Percentiles rank a stretch among this genome's conserved stretches.
Conservation (phyloP, 1,140 invertebrate genomes). For the Apis laboriosa region DNA sequence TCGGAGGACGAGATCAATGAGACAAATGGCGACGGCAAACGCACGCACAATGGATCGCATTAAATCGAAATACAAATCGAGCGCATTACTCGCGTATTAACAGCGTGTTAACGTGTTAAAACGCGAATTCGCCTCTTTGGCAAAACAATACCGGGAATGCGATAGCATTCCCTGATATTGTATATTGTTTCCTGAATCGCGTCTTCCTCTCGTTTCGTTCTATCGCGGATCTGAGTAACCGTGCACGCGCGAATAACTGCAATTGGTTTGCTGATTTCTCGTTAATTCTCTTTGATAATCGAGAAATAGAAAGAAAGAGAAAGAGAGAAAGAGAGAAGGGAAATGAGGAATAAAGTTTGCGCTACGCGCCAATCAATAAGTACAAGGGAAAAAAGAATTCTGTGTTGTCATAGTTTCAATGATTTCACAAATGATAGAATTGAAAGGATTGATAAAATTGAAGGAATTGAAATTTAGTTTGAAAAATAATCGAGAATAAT, state of each 20-base stretch:
- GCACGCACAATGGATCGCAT: constrained; percentile 35
- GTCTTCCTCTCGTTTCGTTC: neutral
- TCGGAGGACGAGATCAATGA: constrained; percentile 48
- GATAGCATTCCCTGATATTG: neutral
- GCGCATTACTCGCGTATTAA: constrained; percentile 50
- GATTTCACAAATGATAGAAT: no score
- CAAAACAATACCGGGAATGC: constrained; percentile 18
- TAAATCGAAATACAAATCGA: constrained; percentile 57
- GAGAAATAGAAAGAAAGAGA: no score
- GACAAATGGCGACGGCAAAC: constrained; percentile 51
- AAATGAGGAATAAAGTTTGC: no score
- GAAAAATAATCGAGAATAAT: no score
- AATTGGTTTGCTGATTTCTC: neutral
- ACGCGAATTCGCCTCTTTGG: constrained; percentile 35
- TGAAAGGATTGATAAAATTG: no score
- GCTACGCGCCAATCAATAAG: no score
- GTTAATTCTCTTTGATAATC: neutral
- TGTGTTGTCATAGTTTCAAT: no score
- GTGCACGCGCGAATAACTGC: neutral
- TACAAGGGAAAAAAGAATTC: no score
- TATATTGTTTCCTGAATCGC: neutral
- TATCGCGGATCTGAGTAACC: no score
- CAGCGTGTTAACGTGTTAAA: constrained; percentile 54
- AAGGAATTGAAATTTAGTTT: no score
- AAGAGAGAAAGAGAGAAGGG: no score